A percentile compares a stretch with the other conserved stretches of the same genome.
These are phyloP conservation scores for Rhopalosiphum maidis DNA, from an alignment of 1,140 invertebrate genomes.

Conservation along the genomic window DNA sequence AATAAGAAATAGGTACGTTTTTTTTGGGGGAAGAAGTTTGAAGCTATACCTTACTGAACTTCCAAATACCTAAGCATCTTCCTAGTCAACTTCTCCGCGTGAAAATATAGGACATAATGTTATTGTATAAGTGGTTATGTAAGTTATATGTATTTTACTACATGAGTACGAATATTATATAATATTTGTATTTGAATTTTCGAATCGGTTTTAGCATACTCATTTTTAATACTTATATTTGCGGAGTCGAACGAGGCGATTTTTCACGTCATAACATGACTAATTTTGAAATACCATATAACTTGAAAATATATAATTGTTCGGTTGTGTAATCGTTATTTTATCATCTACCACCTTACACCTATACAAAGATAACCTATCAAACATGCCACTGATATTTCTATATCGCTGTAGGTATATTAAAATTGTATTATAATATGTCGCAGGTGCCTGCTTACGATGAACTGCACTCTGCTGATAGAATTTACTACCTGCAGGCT, in stretches of 20 bases:
- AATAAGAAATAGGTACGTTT: neutral
- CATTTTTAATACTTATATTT: neutral
- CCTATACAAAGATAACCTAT: neutral
- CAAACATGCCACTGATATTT: neutral
- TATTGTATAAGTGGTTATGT: neutral
- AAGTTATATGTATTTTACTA: neutral
- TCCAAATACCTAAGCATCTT: too few species aligned
- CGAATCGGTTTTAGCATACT: neutral
- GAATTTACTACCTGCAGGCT: neutral
- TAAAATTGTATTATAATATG: neutral
- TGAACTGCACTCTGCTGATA: neutral
- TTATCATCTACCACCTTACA: neutral
- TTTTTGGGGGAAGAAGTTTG: neutral
- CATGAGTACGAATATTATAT: too few species aligned
- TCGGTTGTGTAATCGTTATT: neutral
- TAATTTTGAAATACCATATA: neutral
- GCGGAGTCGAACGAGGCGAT: neutral
- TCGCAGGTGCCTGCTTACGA: neutral
- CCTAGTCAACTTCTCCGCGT: too few species aligned
- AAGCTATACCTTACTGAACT: too few species aligned
- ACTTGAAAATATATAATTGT: neutral
- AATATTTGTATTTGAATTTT: neutral
- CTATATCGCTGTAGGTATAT: neutral
- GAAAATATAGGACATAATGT: neutral
- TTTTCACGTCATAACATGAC: neutral